Evolutionary conservation across 2,888 invertebrate species (phyloP), one percentile per base, ranked within the genome.

Genomic region (Drosophila prolongata): DNA sequence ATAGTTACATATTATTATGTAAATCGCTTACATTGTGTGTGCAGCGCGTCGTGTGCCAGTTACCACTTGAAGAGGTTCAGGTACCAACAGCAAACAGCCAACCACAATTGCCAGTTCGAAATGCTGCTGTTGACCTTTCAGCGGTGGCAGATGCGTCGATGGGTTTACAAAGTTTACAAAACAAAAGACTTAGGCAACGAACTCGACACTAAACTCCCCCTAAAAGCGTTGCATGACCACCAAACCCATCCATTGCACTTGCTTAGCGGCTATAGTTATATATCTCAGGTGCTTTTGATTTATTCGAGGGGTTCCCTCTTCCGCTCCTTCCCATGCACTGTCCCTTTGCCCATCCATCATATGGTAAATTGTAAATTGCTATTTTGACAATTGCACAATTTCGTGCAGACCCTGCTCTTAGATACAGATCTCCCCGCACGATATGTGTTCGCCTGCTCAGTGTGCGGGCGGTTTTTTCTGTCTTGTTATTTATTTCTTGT

Each of bases 351-450:
- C 57, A 68, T 54, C 71, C 78, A 85, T 67, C 69, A 70, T 72
- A 81, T 77, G 69, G 67, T 80, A 86, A 88, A 83, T 64, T 86
- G 44, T 67, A 72, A 75, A 61, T 73, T 72, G 76, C 74, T 86
- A 75, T 86, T 89, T 86, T 83, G 89, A 89, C 89, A 89, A 84
- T 84, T 89, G 77, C 76, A 81, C 89, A 89, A 88, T 79, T 77
- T 81, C 84, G 78, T 80, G 89, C 89, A 78, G 64, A 71, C 67
- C 70, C 69, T 64, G 68, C 37, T n/a, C n/a, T 49, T 16, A 75
- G 89, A 89, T 83, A 88, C 77, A 64, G 69, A 87, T 87, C 87
- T 72, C 35, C 54, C 43, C 78, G 69, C 90, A 86, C 87, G 89
- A 75, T 69, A 69, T 67, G 27, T 44, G 50, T 34, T 30, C 6